These are phyloP conservation scores for Oophaga sylvatica DNA, from an alignment of 2,797 vertebrate species.

Conservation along the genomic window DNA sequence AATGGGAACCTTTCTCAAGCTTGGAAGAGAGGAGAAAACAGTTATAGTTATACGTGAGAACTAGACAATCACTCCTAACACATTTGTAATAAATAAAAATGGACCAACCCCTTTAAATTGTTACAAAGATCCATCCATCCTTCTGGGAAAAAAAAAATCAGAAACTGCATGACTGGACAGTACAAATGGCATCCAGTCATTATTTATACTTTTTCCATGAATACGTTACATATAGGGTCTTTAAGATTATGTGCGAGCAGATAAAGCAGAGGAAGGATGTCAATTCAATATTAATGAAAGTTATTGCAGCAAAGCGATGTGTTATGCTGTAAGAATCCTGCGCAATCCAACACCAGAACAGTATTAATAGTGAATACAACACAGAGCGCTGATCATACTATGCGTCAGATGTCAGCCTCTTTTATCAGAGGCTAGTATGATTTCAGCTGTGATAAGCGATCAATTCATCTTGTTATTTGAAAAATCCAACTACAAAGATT, in stretches of 20 bases:
- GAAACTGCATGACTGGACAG: background rate
- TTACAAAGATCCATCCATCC: background rate
- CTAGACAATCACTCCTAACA: too few relatives aligned
- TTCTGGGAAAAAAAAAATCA: background rate
- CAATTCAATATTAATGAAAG: conserved; percentile 74
- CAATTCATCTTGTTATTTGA: conserved; percentile 97
- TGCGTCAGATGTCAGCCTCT: conserved; percentile 95
- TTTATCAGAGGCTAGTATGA: conserved; percentile 99
- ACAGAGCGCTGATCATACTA: conserved; percentile 86
- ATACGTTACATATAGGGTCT: background rate
- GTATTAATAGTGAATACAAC: conserved; percentile 83
- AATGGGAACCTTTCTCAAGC: too few relatives aligned
- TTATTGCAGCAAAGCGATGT: conserved; percentile 69
- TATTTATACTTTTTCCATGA: conserved; percentile 21
- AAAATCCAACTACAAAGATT: conserved; percentile 97
- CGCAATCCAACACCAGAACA: conserved; percentile 77
- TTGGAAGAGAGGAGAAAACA: too few relatives aligned
- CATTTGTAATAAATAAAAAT: background rate
- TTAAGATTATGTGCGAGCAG: conserved; percentile 15
- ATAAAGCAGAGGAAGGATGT: conserved; percentile 71
- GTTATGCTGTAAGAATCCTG: conserved; percentile 71
- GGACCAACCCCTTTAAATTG: background rate
- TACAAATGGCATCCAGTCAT: background rate
- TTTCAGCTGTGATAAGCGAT: conserved; percentile 97
- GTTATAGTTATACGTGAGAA: too few relatives aligned